These are phyloP conservation scores for Catostylus mosaicus DNA, from an alignment of 30 jellyfish, hydroid and myxozoan genomes.

Conservation along the genomic window DNA sequence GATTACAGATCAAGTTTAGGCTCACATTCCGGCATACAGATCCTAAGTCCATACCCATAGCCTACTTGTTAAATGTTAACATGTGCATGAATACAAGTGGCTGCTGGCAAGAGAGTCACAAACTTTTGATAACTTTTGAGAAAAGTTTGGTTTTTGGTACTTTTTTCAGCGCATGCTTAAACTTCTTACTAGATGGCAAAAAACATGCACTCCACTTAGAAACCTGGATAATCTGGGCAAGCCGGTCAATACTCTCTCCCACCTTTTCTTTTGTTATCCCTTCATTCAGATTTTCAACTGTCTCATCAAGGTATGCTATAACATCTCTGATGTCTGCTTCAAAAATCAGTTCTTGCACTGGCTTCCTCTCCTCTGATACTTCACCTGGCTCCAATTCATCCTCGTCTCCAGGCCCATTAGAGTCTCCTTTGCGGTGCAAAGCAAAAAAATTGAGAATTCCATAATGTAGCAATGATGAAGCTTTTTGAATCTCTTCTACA, in stretches of 20 bases:
- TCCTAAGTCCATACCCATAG: no score
- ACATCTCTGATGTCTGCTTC: slow-evolving; percentile 52
- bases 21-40: no score
- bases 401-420: slow-evolving; percentile 50
- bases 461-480: slow-evolving; percentile 71
- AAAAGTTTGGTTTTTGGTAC: slow-evolving; percentile 67
- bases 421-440: slow-evolving; percentile 51
- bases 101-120: slow-evolving; percentile 36
- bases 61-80: no score
- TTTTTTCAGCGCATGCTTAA: slow-evolving; percentile 54
- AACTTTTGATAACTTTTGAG: slow-evolving; percentile 52
- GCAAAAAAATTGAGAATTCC: slow-evolving; percentile 69
- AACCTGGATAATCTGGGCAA: slow-evolving; percentile 75
- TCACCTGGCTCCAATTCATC: slow-evolving; percentile 97
- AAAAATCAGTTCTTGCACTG: slow-evolving; percentile 41
- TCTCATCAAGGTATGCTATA: slow-evolving; percentile 47
- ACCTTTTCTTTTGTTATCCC: slow-evolving; percentile 54
- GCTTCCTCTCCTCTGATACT: slow-evolving; percentile 70
- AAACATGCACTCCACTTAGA: slow-evolving; percentile 85
- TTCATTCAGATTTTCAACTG: slow-evolving; percentile 43
- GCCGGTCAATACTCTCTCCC: slow-evolving; percentile 74
- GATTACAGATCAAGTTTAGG: no score
- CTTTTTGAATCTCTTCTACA: slow-evolving; percentile 33
- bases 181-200: slow-evolving; percentile 51
- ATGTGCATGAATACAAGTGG: no score